A percentile compares a stretch with the other conserved stretches of the same genome.
Conservation (phyloP, 2,888 invertebrate genomes). For the Cerastis rubricosa region DNA sequence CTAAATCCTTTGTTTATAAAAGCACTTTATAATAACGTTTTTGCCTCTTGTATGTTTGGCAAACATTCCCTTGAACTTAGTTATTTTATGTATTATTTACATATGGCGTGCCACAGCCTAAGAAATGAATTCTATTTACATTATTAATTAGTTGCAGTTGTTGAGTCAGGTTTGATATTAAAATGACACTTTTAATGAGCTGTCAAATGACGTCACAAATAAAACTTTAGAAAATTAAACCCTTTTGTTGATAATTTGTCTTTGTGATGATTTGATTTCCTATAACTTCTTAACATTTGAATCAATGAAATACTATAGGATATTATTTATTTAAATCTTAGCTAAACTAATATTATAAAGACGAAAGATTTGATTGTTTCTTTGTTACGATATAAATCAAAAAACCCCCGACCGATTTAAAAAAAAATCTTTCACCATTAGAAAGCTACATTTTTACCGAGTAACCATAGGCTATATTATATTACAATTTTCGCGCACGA, state of each 20-base stretch:
- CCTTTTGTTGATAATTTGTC: too few relatives aligned
- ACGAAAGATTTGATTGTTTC: too few relatives aligned
- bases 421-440: too few relatives aligned
- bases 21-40: not conserved
- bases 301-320: too few relatives aligned
- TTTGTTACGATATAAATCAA: too few relatives aligned
- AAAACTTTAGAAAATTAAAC: constrained; percentile 13
- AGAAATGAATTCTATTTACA: constrained; percentile 1
- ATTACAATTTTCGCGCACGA: too few relatives aligned
- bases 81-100: constrained; percentile 16
- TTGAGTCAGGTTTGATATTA: constrained; percentile 22
- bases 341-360: too few relatives aligned
- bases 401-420: too few relatives aligned
- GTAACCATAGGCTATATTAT: too few relatives aligned
- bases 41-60: not conserved
- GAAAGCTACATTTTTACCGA: too few relatives aligned
- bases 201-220: constrained; percentile 22
- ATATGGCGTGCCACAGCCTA: not conserved
- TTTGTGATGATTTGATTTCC: not conserved
- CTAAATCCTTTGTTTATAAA: not conserved
- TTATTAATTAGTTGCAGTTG: too few relatives aligned
- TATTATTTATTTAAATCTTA: too few relatives aligned
- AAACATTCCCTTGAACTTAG: not conserved
- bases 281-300: not conserved
- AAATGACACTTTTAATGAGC: constrained; percentile 8